A percentile compares a stretch with the other conserved stretches of the same genome.
phyloP scores from a whole-genome alignment of 2,888 invertebrate species.

The Drosophila silvestris region DNA sequence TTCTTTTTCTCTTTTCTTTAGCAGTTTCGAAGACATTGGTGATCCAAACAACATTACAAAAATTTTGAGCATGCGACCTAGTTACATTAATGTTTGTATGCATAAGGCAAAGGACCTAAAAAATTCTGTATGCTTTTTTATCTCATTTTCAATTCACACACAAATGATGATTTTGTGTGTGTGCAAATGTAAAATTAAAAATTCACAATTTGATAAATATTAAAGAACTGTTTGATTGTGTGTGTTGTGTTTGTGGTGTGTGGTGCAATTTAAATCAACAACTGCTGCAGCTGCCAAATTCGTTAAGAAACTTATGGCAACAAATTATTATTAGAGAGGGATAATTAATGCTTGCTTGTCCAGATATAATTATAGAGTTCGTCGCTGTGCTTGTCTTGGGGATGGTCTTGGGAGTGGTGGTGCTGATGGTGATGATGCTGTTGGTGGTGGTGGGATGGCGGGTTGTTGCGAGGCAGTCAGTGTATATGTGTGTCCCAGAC shows the following conservation, averaged over 20 bases:
- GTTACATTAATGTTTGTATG: conserved; percentile 20
- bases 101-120: conserved; percentile 3
- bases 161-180: conserved; percentile 7
- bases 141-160: conserved; percentile 1
- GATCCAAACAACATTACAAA: conserved; percentile 63
- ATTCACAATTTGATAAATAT: conserved; percentile 29
- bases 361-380: conserved; percentile 28
- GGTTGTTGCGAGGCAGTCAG: conserved; percentile 53
- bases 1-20: conserved; percentile 30
- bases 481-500: conserved; percentile 42
- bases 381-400: conserved; percentile 30
- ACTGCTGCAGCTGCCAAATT: conserved; percentile 45
- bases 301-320: conserved; percentile 60
- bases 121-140: conserved; percentile 5
- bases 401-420: neutral
- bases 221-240: conserved; percentile 18
- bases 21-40: conserved; percentile 73
- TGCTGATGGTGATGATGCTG: conserved; percentile 9
- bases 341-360: conserved; percentile 53
- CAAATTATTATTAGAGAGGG: conserved; percentile 40
- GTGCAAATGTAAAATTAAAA: conserved; percentile 9
- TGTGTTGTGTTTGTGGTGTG: conserved; percentile 14
- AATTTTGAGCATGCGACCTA: conserved; percentile 72
- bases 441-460: conserved; percentile 52
- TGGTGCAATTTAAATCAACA: conserved; percentile 31